Evolutionary conservation across 2,888 invertebrate species (phyloP), one percentile per base, ranked within the genome.

Genomic region (Microplitis manilae): DNA sequence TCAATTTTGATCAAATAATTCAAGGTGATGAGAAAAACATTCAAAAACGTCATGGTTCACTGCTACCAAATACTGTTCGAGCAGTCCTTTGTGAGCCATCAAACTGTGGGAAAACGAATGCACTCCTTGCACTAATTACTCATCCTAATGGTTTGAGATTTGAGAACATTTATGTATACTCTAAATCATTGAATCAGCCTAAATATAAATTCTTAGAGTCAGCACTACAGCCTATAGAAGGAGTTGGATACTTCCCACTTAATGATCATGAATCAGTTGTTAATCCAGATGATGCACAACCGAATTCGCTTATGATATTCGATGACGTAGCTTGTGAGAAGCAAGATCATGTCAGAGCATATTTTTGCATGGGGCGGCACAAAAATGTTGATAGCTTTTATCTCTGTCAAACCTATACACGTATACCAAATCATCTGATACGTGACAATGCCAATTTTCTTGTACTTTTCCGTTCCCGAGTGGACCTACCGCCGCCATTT

Each of bases 171-270:
- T 82, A 83, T 60, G 60, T 78, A 15, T 78, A 78, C n/a, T 76
- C 69, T 9, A 87, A 83, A 89, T 89, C 85, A 84, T 65, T 86
- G 30, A 80, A 82, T 79, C 87, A 86, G 78, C 82, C 83, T 40
- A 85, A 85, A 78, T 86, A 86, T 79, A 9, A n/a, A 68, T 68
- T 68, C 8, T 38, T 9, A 5, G 9, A 39, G 15, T 2, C 30
- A 13, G 5, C 86, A 15, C 70, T 87, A 8, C 40, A 81, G 2
- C 38, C 68, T 7, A 70, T 84, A 15, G 76, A 79, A 17, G 82
- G 80, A n/a, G 76, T 86, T 6, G 79, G 81, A 7, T 86, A 85
- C 82, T 84, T 81, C 50, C 81, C 64, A 81, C 79, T 79, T 38
- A 71, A 68, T 68, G 68, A 39, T n/a, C 13, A 40, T 68, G 68